Conservation (phyloP, 1,140 invertebrate genomes). For the Sycophila sp. region DNA sequence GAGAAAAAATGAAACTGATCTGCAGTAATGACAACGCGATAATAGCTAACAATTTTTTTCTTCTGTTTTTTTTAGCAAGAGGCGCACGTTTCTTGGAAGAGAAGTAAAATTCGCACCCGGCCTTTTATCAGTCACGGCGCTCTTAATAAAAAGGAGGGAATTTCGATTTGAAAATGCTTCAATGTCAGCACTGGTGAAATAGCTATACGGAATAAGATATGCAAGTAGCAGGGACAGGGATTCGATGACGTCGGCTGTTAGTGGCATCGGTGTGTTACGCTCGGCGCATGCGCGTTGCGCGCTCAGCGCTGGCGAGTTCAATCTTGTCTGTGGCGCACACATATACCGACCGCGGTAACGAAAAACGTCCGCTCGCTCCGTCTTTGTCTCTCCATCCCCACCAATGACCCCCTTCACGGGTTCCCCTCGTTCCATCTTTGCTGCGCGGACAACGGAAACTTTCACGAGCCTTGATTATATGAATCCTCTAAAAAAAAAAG, state of each 20-base stretch:
- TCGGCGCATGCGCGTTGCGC: background rate
- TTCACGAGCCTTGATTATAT: background rate
- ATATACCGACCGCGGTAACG: slow-evolving; percentile 6
- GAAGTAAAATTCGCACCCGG: too few species aligned
- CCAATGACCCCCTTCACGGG: background rate
- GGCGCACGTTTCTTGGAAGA: too few species aligned
- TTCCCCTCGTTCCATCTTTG: background rate
- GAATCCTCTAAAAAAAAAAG: background rate
- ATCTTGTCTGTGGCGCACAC: background rate
- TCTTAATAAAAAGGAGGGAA: slow-evolving; percentile 11
- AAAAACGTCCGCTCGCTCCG: background rate
- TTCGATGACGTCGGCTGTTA: too few species aligned
- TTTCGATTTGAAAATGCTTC: slow-evolving; percentile 3
- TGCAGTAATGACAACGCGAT: too few species aligned
- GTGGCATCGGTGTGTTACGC: too few species aligned
- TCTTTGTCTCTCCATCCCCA: background rate
- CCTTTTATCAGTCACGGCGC: too few species aligned
- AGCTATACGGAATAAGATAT: too few species aligned
- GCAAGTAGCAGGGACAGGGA: too few species aligned
- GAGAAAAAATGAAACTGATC: too few species aligned
- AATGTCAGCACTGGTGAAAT: background rate
- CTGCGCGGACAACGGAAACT: background rate
- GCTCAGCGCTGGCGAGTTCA: background rate
- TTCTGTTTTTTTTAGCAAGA: too few species aligned
- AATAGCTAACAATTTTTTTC: too few species aligned